Percentiles rank a stretch among this genome's conserved stretches.
Evolutionary conservation across 2,113 vertebrate species (phyloP).

Genomic region (Pomatostomus ruficeps): DNA sequence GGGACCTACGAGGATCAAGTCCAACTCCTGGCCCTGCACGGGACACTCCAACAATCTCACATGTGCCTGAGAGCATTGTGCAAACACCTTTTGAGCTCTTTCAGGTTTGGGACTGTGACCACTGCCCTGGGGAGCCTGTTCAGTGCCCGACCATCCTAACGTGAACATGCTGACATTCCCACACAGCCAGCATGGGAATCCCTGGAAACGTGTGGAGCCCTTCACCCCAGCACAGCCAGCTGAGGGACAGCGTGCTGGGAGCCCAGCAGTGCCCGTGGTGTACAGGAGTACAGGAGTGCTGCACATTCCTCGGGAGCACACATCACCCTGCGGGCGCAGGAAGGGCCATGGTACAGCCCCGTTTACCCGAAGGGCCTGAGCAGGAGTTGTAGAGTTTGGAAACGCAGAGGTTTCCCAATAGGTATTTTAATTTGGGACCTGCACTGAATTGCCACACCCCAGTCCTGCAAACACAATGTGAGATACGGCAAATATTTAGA

Average conservation of each 20-base stretch:
- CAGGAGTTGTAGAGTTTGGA: background rate
- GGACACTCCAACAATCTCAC: background rate
- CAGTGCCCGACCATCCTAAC: background rate
- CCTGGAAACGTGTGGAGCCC: background rate
- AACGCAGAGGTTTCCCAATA: background rate
- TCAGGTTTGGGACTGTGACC: background rate
- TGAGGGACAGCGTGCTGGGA: background rate
- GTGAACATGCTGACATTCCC: background rate
- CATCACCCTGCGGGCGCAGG: background rate
- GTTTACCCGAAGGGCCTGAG: background rate
- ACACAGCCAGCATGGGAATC: background rate
- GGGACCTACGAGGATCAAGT: background rate
- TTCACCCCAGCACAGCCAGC: background rate
- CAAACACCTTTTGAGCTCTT: background rate
- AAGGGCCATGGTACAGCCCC: background rate
- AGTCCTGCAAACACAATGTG: background rate
- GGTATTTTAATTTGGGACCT: background rate
- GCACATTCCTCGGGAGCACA: background rate
- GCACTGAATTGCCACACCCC: background rate
- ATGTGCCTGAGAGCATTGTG: background rate
- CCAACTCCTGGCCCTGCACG: background rate
- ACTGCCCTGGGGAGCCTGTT: too few species aligned
- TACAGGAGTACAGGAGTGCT: too few species aligned
- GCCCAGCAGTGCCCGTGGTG: background rate
- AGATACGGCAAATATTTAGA: constrained; percentile 3